Conservation (phyloP, 2,113 vertebrate species). For the Scolopax mira region DNA sequence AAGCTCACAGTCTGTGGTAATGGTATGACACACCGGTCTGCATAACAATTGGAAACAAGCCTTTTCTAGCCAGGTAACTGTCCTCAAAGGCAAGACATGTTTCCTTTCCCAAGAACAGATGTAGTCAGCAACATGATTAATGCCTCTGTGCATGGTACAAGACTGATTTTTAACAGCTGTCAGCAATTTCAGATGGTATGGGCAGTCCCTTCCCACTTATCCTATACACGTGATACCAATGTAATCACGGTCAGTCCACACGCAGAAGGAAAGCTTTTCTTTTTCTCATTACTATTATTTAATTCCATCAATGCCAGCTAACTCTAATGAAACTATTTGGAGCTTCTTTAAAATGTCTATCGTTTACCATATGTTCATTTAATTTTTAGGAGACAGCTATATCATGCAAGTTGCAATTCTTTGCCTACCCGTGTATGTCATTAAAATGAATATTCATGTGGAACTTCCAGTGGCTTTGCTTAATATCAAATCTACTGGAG, state of each 20-base stretch:
- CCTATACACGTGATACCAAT: background rate
- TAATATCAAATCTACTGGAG: conserved; percentile 27
- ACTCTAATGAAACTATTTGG: conserved; percentile 28
- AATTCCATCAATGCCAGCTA: background rate
- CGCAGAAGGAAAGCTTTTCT: background rate
- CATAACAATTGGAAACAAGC: conserved; percentile 15
- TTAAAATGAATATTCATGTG: conserved; percentile 64
- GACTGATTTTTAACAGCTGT: conserved; percentile 39
- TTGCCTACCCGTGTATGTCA: background rate
- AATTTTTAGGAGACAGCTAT: conserved; percentile 40
- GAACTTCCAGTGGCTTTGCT: conserved; percentile 8
- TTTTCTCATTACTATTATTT: background rate
- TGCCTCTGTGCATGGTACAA: background rate
- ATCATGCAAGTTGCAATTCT: conserved; percentile 39
- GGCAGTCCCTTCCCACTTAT: background rate
- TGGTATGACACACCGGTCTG: background rate
- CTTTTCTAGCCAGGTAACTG: conserved; percentile 34
- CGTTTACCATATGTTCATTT: conserved; percentile 11
- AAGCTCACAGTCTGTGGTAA: background rate
- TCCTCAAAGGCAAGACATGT: background rate
- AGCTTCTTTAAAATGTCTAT: conserved; percentile 24
- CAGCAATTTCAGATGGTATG: conserved; percentile 39
- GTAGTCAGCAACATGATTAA: conserved; percentile 52
- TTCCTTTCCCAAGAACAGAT: conserved; percentile 49
- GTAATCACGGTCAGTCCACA: background rate